Evolutionary conservation across 2,888 invertebrate genomes (phyloP), one percentile per base, ranked within the genome.

Genomic region (Synergus umbraculus): DNA sequence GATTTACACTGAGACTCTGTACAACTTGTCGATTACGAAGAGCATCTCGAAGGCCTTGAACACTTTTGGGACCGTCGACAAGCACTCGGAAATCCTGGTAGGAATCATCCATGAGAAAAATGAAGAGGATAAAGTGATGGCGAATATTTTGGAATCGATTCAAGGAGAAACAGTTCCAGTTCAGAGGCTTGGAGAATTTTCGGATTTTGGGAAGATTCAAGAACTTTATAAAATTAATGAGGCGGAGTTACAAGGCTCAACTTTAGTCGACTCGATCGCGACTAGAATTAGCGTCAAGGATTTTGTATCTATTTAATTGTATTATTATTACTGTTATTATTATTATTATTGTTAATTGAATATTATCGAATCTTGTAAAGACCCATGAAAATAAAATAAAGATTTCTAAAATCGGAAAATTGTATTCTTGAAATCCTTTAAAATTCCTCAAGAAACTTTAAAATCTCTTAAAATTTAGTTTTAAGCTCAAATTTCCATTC

Each of bases 261-360:
- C 88, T 78, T 86, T 95, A 69, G 88, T 94, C 46, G 94, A 96
- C 91, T 93, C 94, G 4, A 92, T 96, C 87, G 93, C 96, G 15
- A 95, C 94, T 87, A 94, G 94, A 90, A 96, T 96, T 90, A 94
- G 94, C 43, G 94, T 94, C 8, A 96, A 96, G 90, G 94, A 94
- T 86, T 93, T 94, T 92, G 91, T 94, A 66, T 92, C 92, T 54
- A 54, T 73, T 4, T 73, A 37, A 54, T 10, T 41, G 15, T n/a
- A 8, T 29, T 64, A 12, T 29, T 29, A 29, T 29, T 29, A 29
- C 0, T 29, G 3, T 3, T 29, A 29, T 29, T 29, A 3, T 29
- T 29, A 29, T 29, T 29, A 29, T 29, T 29, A 29, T 29, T 29
- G 29, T 29, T 3, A 29, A 29, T 29, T 2, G 8, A 12, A 22